Base-by-base conservation (phyloP, 2,888 invertebrate species). In the Papilio gigon region DNA sequence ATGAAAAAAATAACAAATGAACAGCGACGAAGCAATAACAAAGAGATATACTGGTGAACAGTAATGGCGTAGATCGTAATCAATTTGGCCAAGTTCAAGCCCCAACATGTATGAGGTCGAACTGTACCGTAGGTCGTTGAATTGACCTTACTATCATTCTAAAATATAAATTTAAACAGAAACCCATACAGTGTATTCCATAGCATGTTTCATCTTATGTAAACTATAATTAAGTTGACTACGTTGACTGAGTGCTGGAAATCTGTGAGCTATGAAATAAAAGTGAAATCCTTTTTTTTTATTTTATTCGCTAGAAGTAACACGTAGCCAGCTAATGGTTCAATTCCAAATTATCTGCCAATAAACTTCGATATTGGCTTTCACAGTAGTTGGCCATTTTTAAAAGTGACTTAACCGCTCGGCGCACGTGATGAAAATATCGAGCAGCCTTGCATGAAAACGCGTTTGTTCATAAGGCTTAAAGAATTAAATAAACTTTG, bases 351-450 rank as follows among this genome's bases (percentile, higher is more conserved):
- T 68, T 68, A 64, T 58, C 64, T 44, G 68, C 58, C 68, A 68
- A 68, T 68, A 68, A 64, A 68, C 68, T 68, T 68, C 64, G 44
- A 68, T 68, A 64, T 64, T 68, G 68, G 47, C 68, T 68, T 63
- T 63, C 62, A 35, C 64, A 68, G 68, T 27, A 64, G 68, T 64
- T 58, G 64, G 27, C 64, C 63, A 68, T 68, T 68, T 68, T 68
- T 64, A 44, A 68, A 64, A 47, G 64, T 63, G 64, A 59, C 64
- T 59, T 35, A 64, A 64, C 58, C 59, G 44, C 47, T 25, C 63
- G 44, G 33, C 25, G 58, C 17, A 64, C 68, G 68, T 68, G 68
- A 68, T 27, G 14, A 44, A 64, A 58, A 47, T 68, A 47, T 62
- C n/a, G 12, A 59, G 64, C 17, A 35, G 58, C 0, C 63, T 63